These are phyloP conservation scores for Sebastes schlegelii DNA, from an alignment of 2,113 vertebrate genomes.

Conservation along the genomic window DNA sequence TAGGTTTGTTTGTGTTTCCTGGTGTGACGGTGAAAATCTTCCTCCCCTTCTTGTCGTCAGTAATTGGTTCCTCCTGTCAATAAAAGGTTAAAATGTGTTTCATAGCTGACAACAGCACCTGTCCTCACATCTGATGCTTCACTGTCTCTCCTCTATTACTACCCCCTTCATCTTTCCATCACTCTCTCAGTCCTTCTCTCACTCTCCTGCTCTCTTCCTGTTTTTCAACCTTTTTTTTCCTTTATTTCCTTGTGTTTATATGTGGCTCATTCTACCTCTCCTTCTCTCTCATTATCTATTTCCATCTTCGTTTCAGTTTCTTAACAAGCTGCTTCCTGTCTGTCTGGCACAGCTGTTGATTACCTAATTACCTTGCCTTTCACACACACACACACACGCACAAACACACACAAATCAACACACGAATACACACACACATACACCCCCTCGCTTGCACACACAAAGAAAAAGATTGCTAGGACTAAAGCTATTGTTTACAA, in stretches of 20 bases:
- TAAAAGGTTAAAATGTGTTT: conserved; percentile 63
- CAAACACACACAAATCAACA: not conserved
- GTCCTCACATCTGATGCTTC: conserved; percentile 55
- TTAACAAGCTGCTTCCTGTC: conserved; percentile 81
- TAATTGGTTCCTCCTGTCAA: conserved; percentile 65
- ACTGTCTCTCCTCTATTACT: not conserved
- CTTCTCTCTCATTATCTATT: conserved; percentile 71
- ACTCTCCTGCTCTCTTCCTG: conserved; percentile 35
- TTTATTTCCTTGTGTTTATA: conserved; percentile 41
- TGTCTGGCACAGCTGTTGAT: conserved; percentile 81
- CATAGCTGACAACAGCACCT: conserved; percentile 69
- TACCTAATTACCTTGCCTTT: conserved; percentile 76
- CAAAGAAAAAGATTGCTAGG: conserved; percentile 10
- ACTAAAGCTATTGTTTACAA: conserved; percentile 51
- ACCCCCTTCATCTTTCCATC: not conserved
- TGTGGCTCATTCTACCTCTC: conserved; percentile 41
- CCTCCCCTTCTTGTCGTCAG: conserved; percentile 53
- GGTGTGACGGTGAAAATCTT: conserved; percentile 55
- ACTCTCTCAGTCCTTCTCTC: conserved; percentile 12
- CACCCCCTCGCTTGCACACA: not conserved
- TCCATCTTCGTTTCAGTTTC: conserved; percentile 69
- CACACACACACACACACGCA: conserved; percentile 32
- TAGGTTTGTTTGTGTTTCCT: conserved; percentile 46
- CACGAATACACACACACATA: not conserved
- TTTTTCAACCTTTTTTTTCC: conserved; percentile 34